phyloP scores from a whole-genome alignment of 2,888 invertebrate species.

The Hyposoter didymator region DNA sequence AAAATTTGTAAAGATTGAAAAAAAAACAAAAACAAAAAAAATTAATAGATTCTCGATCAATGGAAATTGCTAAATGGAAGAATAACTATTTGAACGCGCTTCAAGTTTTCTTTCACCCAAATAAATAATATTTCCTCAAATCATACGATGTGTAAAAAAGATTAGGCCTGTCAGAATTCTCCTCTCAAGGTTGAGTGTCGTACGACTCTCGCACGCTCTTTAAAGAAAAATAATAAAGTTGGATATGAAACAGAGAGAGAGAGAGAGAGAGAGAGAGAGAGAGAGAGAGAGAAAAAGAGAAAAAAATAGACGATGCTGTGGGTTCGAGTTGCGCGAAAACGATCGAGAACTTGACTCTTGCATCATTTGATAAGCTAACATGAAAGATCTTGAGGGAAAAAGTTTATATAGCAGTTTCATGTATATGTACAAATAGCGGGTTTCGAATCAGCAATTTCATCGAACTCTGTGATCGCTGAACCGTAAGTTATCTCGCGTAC shows the following conservation, averaged over 20 bases:
- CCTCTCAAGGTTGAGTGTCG: not conserved
- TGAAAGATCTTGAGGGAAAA: constrained; percentile 19
- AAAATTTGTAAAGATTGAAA: not conserved
- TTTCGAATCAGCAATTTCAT: constrained; percentile 23
- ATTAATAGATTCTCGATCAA: not conserved
- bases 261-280: too few relatives aligned
- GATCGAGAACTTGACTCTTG: constrained; percentile 32
- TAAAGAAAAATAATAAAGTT: not conserved
- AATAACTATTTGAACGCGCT: not conserved
- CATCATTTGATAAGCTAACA: constrained; percentile 13
- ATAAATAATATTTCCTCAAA: not conserved
- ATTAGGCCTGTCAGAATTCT: constrained; percentile 1
- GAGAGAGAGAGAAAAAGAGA: too few relatives aligned
- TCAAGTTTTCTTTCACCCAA: not conserved
- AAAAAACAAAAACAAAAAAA: not conserved
- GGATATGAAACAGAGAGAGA: too few relatives aligned
- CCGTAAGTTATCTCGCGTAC: constrained; percentile 10
- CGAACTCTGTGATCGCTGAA: constrained; percentile 34
- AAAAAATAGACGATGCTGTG: not conserved
- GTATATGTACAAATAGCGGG: not conserved
- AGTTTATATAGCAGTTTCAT: not conserved
- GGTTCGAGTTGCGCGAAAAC: not conserved
- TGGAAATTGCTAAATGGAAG: not conserved
- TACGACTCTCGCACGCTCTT: not conserved
- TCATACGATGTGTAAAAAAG: not conserved